Percentiles rank a stretch among this genome's conserved stretches.
Conservation (phyloP, 1,140 invertebrate genomes). For the Asobara japonica region DNA sequence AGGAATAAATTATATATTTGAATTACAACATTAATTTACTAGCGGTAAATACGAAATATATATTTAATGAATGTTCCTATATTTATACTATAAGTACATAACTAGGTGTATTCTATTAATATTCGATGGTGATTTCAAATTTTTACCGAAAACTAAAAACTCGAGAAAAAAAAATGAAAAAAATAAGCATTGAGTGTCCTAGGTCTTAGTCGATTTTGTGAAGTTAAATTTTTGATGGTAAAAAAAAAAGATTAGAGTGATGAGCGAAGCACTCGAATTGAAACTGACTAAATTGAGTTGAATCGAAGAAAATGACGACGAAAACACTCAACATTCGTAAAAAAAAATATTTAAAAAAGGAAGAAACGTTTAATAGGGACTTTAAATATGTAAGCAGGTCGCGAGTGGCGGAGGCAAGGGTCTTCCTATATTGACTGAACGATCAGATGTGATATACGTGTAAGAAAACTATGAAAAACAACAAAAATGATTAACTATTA, state of each 20-base stretch:
- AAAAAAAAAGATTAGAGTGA: background rate
- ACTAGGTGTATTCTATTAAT: conserved; percentile 63
- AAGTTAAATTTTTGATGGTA: background rate
- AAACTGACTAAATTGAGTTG: background rate
- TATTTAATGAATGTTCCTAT: conserved; percentile 69
- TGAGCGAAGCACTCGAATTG: background rate
- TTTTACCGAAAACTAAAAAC: conserved; percentile 58
- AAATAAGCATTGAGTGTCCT: conserved; percentile 49
- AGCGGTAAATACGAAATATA: conserved; percentile 58
- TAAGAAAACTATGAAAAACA: conserved; percentile 50
- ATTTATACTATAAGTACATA: conserved; percentile 63
- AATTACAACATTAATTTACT: conserved; percentile 36
- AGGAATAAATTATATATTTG: conserved; percentile 49
- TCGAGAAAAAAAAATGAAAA: conserved; percentile 49
- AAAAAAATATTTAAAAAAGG: too few species aligned
- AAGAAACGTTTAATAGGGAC: conserved; percentile 31
- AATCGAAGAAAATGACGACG: conserved; percentile 18
- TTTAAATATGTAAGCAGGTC: conserved; percentile 42
- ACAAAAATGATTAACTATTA: conserved; percentile 48
- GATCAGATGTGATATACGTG: conserved; percentile 68
- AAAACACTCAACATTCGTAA: conserved; percentile 22
- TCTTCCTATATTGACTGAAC: conserved; percentile 68
- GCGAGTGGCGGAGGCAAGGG: conserved; percentile 60
- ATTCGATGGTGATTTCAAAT: conserved; percentile 65
- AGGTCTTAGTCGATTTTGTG: conserved; percentile 43